Evolutionary conservation across 2,113 vertebrate genomes (phyloP), one percentile per base, ranked within the genome.

Genomic region (Corythornis madagascariensis): DNA sequence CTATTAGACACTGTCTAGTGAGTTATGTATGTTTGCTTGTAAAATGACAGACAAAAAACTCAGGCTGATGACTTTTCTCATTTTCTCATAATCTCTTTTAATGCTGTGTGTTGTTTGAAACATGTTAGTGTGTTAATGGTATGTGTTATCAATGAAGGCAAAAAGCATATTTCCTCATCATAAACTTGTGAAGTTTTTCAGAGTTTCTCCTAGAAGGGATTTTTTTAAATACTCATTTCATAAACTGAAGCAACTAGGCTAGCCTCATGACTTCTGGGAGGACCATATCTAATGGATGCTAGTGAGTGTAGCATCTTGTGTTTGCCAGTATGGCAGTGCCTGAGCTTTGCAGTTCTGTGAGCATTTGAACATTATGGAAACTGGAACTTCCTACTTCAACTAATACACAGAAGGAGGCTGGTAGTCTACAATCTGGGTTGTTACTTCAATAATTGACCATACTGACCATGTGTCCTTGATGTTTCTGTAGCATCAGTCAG

Each of bases 81-180:
- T 38, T 38, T 38, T 38, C 38, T 38, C 38, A 38, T 38, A 4
- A 38, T 10, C 9, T 38, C 38, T 38, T 38, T 38, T 11, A 71
- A 22, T 52, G 0, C 9, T 7, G 11, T 20, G 10, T 43, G 26
- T 3, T 67, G 4, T 26, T 71, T 78, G 43, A 56, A n/a, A n/a
- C 0, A 0, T 0, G 2, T 52, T n/a, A 15, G 22, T 56, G 5
- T 18, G 16, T 78, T 78, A 78, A 40, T 31, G 63, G 16, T 24
- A 10, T 9, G 1, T 29, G 10, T 70, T 66, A 26, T 55, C 52
- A 71, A 13, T 67, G 14, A 70, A 42, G 16, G 26, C 31, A 74
- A 42, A 47, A 53, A 65, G 66, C 7, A 2, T 0, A 0, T 38
- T 67, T 69, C 19, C 15, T 28, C 4, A 3, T 59, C 13, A 28